Percentiles rank a stretch among this genome's conserved stretches.
Evolutionary conservation across 2,888 invertebrate species (phyloP).

Genomic region (Lepidochrysops patricia): DNA sequence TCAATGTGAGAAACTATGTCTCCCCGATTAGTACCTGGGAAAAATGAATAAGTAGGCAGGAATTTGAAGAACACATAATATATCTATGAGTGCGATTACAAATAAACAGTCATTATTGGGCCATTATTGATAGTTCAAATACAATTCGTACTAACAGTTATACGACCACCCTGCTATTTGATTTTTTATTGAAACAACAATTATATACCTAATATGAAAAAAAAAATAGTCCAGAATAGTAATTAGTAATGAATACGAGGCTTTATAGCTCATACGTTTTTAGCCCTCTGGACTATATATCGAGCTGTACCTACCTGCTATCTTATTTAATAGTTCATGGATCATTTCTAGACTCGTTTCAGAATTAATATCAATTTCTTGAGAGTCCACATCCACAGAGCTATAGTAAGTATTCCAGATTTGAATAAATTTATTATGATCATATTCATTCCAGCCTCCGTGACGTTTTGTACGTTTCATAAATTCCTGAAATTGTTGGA

Average conservation of each 20-base stretch:
- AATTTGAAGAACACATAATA: too few species aligned
- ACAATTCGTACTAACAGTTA: too few species aligned
- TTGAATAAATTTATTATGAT: slow-evolving; percentile 70
- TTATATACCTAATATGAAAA: too few species aligned
- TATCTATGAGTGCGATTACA: too few species aligned
- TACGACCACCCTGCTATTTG: too few species aligned
- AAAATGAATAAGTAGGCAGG: background rate
- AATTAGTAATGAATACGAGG: too few species aligned
- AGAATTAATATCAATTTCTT: slow-evolving; percentile 18
- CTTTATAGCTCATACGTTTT: too few species aligned
- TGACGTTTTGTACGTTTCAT: slow-evolving; percentile 63
- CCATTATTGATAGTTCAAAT: background rate
- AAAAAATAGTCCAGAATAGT: background rate
- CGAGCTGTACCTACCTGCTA: slow-evolving; percentile 36
- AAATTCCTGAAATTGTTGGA: slow-evolving; percentile 71
- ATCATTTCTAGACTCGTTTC: slow-evolving; percentile 31
- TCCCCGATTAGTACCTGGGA: slow-evolving; percentile 33
- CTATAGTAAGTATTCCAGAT: slow-evolving; percentile 45
- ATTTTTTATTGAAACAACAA: too few species aligned
- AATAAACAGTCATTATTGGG: background rate
- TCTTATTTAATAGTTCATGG: slow-evolving; percentile 36
- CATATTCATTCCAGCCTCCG: slow-evolving; percentile 74
- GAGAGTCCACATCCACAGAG: slow-evolving; percentile 15
- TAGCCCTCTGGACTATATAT: too few species aligned
- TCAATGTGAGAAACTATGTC: slow-evolving; percentile 42